Conservation (phyloP, 2,113 vertebrate genomes). For the Athene cunicularia region DNA sequence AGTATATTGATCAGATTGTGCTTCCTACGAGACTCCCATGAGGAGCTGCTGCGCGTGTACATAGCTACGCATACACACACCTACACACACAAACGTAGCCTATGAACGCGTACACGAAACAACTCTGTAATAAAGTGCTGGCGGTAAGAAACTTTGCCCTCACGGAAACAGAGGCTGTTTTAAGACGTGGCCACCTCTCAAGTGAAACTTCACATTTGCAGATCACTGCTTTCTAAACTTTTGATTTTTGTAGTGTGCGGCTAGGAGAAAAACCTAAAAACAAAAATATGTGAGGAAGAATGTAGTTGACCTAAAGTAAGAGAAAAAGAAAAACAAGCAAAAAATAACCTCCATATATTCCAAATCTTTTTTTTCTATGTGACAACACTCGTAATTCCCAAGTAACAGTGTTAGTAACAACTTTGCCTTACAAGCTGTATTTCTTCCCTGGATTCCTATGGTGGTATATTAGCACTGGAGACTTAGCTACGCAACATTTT, state of each 20-base stretch:
- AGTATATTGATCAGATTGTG: neutral
- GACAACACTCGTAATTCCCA: neutral
- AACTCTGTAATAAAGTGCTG: neutral
- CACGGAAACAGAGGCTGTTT: neutral
- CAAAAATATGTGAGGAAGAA: neutral
- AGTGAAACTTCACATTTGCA: neutral
- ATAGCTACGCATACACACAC: neutral
- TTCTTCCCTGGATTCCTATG: neutral
- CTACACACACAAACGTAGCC: fast-evolving
- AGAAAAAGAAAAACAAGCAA: neutral
- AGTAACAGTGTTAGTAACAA: neutral
- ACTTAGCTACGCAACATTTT: neutral
- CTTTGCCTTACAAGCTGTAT: neutral
- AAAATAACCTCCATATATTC: neutral
- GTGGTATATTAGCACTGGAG: neutral
- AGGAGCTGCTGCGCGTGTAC: neutral
- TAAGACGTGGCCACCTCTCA: neutral
- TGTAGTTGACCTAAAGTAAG: neutral
- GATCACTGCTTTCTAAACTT: neutral
- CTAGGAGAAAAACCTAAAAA: neutral
- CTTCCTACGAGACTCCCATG: neutral
- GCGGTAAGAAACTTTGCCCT: neutral
- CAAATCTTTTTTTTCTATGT: neutral
- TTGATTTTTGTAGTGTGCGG: neutral
- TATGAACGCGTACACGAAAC: neutral